phyloP scores from a whole-genome alignment of 2,888 invertebrate genomes.

The Lysandra bellargus region DNA sequence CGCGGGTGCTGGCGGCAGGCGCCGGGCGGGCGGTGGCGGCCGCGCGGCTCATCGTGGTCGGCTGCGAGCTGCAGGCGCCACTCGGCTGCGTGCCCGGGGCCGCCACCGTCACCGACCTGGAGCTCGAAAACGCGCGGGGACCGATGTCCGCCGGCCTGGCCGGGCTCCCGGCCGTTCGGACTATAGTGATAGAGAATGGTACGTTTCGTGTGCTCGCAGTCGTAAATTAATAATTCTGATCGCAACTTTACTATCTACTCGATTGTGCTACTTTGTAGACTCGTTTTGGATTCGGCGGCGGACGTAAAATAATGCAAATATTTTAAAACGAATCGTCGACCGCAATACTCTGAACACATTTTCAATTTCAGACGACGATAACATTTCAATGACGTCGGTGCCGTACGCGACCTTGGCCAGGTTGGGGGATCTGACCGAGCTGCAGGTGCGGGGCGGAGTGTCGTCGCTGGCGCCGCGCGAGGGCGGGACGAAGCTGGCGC shows the following conservation, averaged over 20 bases:
- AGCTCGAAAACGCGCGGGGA: background rate
- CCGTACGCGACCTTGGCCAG: background rate
- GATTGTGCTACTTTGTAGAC: too few species aligned
- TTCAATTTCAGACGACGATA: background rate
- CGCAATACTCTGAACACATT: background rate
- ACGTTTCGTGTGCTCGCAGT: background rate
- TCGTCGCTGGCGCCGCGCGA: background rate
- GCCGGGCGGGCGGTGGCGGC: background rate
- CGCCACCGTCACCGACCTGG: background rate
- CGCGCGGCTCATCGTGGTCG: background rate
- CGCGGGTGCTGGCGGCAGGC: background rate
- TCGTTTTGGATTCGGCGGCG: too few species aligned
- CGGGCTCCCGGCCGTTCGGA: background rate
- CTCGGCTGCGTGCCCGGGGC: background rate
- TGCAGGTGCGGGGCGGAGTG: background rate
- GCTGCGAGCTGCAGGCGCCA: background rate
- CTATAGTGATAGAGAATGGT: background rate
- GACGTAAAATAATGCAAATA: too few species aligned
- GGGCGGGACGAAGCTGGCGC: background rate
- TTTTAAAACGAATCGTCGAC: too few species aligned
- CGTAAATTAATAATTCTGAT: background rate
- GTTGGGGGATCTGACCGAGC: background rate
- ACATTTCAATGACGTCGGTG: background rate
- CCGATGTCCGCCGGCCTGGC: background rate
- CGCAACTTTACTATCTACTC: too few species aligned